Conservation (phyloP, 1,140 invertebrate species). For the Cydia pomonella region DNA sequence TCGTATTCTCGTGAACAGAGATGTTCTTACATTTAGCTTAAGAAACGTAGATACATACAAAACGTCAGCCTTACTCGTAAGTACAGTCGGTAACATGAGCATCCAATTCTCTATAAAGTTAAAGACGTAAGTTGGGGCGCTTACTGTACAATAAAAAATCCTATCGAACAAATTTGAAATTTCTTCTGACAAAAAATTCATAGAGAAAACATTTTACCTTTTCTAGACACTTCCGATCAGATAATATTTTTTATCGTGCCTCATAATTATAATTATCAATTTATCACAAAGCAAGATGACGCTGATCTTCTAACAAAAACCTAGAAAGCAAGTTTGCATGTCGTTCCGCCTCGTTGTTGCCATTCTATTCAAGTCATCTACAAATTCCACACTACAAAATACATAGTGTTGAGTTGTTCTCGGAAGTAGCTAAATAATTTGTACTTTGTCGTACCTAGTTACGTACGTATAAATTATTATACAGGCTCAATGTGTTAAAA, state of each 20-base stretch:
- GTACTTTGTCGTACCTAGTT: too few species aligned
- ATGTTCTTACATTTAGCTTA: too few species aligned
- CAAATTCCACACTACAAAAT: not conserved
- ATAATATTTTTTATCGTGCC: not conserved
- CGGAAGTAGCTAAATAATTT: too few species aligned
- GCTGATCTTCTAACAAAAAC: slow-evolving; percentile 2
- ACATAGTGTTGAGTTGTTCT: not conserved
- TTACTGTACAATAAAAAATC: too few species aligned
- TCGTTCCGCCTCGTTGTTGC: not conserved
- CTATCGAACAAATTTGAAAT: not conserved
- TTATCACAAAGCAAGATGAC: slow-evolving; percentile 5
- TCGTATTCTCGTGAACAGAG: too few species aligned
- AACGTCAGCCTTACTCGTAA: too few species aligned
- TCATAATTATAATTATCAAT: not conserved
- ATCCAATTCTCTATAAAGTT: too few species aligned
- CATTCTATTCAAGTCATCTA: not conserved
- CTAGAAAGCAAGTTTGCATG: not conserved
- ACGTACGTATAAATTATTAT: too few species aligned
- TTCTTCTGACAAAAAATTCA: not conserved
- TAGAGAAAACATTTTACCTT: not conserved
- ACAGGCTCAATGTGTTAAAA: too few species aligned
- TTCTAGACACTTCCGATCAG: not conserved
- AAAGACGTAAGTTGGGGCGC: too few species aligned
- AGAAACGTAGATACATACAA: too few species aligned
- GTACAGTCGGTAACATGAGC: too few species aligned